phyloP scores from a whole-genome alignment of 2,797 vertebrate species.

The Babyrousa celebensis region DNA sequence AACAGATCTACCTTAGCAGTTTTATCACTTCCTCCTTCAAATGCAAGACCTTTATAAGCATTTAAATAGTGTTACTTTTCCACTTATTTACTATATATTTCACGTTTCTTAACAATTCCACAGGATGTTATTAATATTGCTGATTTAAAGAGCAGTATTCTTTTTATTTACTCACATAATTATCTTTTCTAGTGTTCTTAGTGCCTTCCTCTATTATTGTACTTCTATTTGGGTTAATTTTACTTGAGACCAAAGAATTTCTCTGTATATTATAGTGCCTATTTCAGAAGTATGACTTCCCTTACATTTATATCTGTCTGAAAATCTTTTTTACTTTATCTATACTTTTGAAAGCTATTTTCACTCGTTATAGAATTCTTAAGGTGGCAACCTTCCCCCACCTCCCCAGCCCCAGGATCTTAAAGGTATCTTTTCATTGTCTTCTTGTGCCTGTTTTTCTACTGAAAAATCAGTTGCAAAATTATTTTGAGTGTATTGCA shows the following conservation, averaged over 20 bases:
- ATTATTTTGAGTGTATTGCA: background rate
- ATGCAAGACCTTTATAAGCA: background rate
- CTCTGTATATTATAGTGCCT: background rate
- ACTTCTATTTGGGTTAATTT: background rate
- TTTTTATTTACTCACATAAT: background rate
- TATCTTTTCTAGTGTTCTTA: background rate
- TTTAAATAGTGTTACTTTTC: background rate
- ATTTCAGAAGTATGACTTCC: background rate
- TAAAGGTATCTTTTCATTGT: background rate
- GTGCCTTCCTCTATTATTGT: background rate
- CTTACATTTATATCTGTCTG: slow-evolving; percentile 28
- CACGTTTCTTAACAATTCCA: background rate
- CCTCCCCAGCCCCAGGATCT: background rate
- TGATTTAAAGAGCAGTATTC: background rate
- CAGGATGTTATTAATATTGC: background rate
- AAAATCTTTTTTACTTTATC: slow-evolving; percentile 1
- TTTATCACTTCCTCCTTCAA: background rate
- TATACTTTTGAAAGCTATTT: background rate
- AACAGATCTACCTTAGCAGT: background rate
- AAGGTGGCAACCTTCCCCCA: background rate
- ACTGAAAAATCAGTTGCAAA: background rate
- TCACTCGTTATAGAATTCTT: background rate
- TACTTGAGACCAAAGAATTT: background rate
- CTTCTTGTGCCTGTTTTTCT: background rate
- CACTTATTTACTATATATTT: background rate